These are phyloP conservation scores for Macaca nemestrina DNA, from an alignment of 2,113 vertebrate genomes.

Conservation along the genomic window DNA sequence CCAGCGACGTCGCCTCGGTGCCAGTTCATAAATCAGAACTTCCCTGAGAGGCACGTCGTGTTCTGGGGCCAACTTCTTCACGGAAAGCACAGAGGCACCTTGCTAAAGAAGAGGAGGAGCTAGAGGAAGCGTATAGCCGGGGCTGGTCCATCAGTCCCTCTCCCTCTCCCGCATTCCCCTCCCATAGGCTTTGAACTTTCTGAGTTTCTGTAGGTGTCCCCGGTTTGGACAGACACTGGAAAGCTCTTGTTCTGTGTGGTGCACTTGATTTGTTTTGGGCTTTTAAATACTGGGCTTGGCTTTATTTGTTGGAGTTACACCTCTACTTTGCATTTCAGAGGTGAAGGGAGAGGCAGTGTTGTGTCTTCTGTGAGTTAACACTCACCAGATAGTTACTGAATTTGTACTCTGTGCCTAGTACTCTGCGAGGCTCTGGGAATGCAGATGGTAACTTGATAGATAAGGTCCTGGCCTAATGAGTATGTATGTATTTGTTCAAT, in stretches of 20 bases:
- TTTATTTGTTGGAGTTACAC: neutral
- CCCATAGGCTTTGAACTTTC: neutral
- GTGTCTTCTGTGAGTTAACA: neutral
- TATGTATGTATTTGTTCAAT: neutral
- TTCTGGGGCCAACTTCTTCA: neutral
- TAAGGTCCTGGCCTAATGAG: neutral
- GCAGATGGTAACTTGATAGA: neutral
- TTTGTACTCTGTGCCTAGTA: neutral
- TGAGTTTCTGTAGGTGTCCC: neutral
- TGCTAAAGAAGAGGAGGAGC: neutral
- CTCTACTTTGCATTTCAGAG: neutral
- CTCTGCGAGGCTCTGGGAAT: neutral
- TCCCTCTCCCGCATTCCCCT: fast-evolving
- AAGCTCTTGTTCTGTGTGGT: neutral
- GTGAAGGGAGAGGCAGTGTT: neutral
- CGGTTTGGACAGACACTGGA: neutral
- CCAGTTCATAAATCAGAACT: neutral
- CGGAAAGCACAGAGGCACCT: neutral
- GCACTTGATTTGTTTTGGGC: no score
- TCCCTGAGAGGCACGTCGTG: neutral
- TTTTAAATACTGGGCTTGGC: neutral
- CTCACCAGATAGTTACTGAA: neutral
- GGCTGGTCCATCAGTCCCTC: neutral
- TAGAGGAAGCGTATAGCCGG: neutral
- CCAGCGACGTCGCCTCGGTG: fast-evolving